Evolutionary conservation across 2,113 vertebrate species (phyloP).

Genomic region (Grantiella picta): DNA sequence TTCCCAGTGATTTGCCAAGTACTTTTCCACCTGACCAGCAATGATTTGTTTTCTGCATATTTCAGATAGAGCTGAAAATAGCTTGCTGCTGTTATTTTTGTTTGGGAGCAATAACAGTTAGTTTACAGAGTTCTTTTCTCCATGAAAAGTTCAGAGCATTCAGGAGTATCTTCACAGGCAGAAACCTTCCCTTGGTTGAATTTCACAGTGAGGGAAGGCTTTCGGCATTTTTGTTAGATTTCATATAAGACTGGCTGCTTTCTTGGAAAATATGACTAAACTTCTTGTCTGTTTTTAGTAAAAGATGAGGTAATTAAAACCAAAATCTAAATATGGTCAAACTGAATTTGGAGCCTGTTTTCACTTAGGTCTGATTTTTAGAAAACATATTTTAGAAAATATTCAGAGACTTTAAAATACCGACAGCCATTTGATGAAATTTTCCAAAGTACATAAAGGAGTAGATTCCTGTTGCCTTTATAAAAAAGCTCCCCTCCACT

Average conservation of each 20-base stretch:
- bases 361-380: not conserved
- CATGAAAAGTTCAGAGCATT: not conserved
- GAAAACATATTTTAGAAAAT: not conserved
- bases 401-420: not conserved
- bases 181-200: not conserved
- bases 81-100: not conserved
- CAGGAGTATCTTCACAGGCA: not conserved
- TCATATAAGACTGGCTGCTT: not conserved
- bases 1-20: not conserved
- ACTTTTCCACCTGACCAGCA: not conserved
- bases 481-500: not conserved
- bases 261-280: not conserved
- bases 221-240: not conserved
- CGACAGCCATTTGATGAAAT: not conserved
- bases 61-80: slow-evolving; percentile 10
- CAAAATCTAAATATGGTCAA: not conserved
- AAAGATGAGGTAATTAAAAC: not conserved
- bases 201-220: not conserved
- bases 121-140: not conserved
- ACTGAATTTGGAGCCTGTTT: not conserved
- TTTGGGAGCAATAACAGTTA: not conserved
- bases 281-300: not conserved
- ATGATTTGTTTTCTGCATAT: not conserved
- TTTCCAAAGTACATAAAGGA: not conserved
- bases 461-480: not conserved